Evolutionary conservation across 1,140 invertebrate genomes (phyloP), one percentile per base, ranked within the genome.

Genomic region (Oncopodura yosiiana): DNA sequence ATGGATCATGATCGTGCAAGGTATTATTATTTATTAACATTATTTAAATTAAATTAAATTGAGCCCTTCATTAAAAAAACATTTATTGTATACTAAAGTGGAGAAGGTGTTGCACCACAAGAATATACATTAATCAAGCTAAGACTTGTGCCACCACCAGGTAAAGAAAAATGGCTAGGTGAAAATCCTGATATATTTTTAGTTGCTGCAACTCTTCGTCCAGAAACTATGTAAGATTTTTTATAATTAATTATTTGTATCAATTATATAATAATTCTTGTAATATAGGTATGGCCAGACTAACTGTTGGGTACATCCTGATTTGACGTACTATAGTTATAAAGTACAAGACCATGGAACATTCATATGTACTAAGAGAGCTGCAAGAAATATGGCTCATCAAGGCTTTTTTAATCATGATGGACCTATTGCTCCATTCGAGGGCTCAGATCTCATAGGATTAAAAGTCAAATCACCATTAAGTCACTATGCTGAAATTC

Each of bases 91-190:
- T n/a, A n/a, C n/a, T n/a, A n/a, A n/a, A 78, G 81, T 43, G 96
- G 96, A 11, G 96, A 99, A 77, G 94, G 94, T 50, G 94, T 98
- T 39, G 94, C 88, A 0, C 91, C 94, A 8, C 94, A 97, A 72
- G 95, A 99, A 69, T 99, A 99, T 67, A 98, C 94, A 4, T 74
- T 99, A 1, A 84, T 99, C 45, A 99, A 99, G 74, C 84, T 99
- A 81, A 83, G 85, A 72, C 66, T 96, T 1, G 61, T 82, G 14
- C 69, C 81, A 68, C 85, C 87, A 8, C 78, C 81, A 63, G 87
- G 92, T 14, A 67, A 76, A 45, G 80, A 80, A 70, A 70, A 95
- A 2, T 77, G 76, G 81, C 84, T 51, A 39, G 42, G 50, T 34
- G 38, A 46, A 16, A 14, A 30, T 14, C 11, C 30, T 16, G 46